Evolutionary conservation across 2,113 vertebrate genomes (phyloP).

Genomic region (Caranx ignobilis): DNA sequence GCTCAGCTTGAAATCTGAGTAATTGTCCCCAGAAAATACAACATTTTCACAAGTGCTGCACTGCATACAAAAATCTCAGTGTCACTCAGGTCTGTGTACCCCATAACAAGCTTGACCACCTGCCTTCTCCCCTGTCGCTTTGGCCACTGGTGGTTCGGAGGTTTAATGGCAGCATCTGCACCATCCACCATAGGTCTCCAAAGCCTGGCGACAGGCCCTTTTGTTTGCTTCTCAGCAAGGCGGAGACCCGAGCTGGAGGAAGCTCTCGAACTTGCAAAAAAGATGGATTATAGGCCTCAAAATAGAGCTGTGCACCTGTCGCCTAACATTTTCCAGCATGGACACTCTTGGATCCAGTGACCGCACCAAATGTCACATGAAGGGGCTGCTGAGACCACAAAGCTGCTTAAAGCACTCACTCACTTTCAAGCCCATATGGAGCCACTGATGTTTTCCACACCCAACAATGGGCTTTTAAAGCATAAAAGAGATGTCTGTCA

Average conservation of each 20-base stretch:
- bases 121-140: conserved; percentile 9
- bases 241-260: conserved; percentile 39
- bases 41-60: conserved; percentile 18
- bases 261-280: conserved; percentile 45
- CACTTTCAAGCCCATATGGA: background rate
- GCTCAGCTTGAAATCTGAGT: conserved; percentile 16
- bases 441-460: background rate
- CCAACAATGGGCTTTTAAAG: background rate
- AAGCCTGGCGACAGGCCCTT: conserved; percentile 43
- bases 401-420: conserved; percentile 40
- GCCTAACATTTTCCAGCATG: conserved; percentile 53
- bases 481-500: background rate
- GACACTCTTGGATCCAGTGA: conserved; percentile 25
- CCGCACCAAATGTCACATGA: conserved; percentile 60
- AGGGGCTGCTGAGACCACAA: conserved; percentile 36
- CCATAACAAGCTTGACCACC: conserved; percentile 25
- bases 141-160: conserved; percentile 5
- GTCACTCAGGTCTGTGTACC: conserved; percentile 35
- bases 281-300: conserved; percentile 59
- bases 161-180: conserved; percentile 50
- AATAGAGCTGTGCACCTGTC: conserved; percentile 69
- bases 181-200: conserved; percentile 24
- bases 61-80: conserved; percentile 9
- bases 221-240: conserved; percentile 58
- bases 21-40: conserved; percentile 21